Percentiles rank a stretch among this genome's conserved stretches.
Conservation (phyloP, 2,888 invertebrate genomes). For the Pyrgus malvae region DNA sequence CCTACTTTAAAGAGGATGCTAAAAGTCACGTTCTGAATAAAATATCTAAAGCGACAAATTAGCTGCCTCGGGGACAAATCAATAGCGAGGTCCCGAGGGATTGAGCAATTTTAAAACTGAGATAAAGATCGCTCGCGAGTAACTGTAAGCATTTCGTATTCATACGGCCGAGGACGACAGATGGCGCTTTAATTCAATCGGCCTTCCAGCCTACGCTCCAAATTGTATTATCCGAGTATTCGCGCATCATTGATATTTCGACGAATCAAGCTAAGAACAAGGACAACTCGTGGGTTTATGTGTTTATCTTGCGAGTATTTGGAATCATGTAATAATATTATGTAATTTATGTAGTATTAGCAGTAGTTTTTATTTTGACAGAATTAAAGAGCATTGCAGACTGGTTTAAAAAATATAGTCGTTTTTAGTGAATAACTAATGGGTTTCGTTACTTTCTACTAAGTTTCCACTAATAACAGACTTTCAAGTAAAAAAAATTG, state of each 20-base stretch:
- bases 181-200: slow-evolving; percentile 79
- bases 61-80: slow-evolving; percentile 73
- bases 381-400: too few relatives aligned
- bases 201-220: slow-evolving; percentile 77
- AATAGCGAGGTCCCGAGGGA: slow-evolving; percentile 70
- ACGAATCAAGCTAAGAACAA: slow-evolving; percentile 60
- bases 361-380: too few relatives aligned
- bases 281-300: slow-evolving; percentile 3
- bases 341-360: neutral
- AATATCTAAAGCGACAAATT: slow-evolving; percentile 70
- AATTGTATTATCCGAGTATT: slow-evolving; percentile 78
- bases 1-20: slow-evolving; percentile 45
- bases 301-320: neutral
- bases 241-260: slow-evolving; percentile 82
- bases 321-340: neutral
- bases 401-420: too few relatives aligned
- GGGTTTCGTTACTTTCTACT: too few relatives aligned
- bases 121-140: slow-evolving; percentile 75
- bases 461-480: too few relatives aligned
- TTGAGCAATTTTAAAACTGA: slow-evolving; percentile 80
- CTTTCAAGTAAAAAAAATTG: too few relatives aligned
- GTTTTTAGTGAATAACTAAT: too few relatives aligned
- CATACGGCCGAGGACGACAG: slow-evolving; percentile 77
- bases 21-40: slow-evolving; percentile 63
- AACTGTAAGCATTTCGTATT: slow-evolving; percentile 76